Percentiles rank a stretch among this genome's conserved stretches.
These are phyloP conservation scores for Rhagoletis pomonella DNA, from an alignment of 1,140 invertebrate genomes.

Conservation along the genomic window DNA sequence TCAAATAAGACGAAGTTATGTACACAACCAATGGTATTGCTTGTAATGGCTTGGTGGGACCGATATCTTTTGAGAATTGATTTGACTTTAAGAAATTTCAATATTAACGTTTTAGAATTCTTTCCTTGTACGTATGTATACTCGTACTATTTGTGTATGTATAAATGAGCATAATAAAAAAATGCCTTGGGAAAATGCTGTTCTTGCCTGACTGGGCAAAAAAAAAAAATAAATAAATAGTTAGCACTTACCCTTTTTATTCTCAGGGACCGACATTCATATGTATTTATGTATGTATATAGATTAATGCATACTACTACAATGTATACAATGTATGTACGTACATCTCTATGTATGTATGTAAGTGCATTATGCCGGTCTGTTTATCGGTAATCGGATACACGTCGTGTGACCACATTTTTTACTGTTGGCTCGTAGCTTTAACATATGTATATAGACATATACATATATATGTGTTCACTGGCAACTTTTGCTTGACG, in stretches of 20 bases:
- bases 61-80: too few species aligned
- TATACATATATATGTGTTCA: not conserved
- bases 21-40: too few species aligned
- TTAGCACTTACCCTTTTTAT: not conserved
- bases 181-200: not conserved
- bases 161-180: too few species aligned
- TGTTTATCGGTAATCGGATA: slow-evolving; percentile 35
- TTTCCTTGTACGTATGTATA: too few species aligned
- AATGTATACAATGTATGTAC: not conserved
- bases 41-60: too few species aligned
- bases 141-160: too few species aligned
- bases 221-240: not conserved
- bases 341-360: not conserved
- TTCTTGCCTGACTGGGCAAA: not conserved
- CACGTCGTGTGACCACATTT: slow-evolving; percentile 17
- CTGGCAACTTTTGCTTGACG: slow-evolving; percentile 5
- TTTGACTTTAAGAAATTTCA: too few species aligned
- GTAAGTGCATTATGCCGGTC: not conserved
- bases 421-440: not conserved
- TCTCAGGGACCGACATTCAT: not conserved
- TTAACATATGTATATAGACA: not conserved
- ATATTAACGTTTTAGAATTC: too few species aligned
- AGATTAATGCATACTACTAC: not conserved
- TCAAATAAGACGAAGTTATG: too few species aligned
- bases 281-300: not conserved